Percentiles rank a stretch among this genome's conserved stretches.
phyloP scores from a whole-genome alignment of 2,797 vertebrate species.

The Spheniscus humboldti region DNA sequence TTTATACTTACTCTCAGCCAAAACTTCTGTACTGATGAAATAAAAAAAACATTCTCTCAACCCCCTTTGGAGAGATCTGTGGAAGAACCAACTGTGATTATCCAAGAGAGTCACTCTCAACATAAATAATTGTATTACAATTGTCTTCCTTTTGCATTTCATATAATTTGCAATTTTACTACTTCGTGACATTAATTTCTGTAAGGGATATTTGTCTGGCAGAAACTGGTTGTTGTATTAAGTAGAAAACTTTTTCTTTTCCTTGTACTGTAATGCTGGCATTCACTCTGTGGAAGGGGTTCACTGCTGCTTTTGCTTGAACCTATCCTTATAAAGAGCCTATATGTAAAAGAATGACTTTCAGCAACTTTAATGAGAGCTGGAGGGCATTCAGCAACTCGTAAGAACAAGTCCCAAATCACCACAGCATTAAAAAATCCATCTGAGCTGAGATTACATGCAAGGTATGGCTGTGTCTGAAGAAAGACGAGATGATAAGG shows the following conservation, averaged over 20 bases:
- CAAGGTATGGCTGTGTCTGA: background rate
- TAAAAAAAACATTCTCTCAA: background rate
- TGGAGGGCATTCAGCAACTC: constrained; percentile 36
- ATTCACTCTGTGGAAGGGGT: background rate
- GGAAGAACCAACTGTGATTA: background rate
- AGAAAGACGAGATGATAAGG: constrained; percentile 26
- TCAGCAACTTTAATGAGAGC: constrained; percentile 39
- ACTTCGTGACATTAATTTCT: background rate
- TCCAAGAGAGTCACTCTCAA: background rate
- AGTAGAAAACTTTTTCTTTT: background rate
- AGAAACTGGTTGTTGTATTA: background rate
- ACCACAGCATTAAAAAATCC: constrained; percentile 47
- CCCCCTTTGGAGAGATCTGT: background rate
- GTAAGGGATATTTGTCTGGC: background rate
- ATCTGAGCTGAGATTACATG: constrained; percentile 7
- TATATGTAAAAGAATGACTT: constrained; percentile 32
- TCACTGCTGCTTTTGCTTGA: background rate
- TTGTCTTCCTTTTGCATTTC: background rate
- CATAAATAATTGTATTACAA: background rate
- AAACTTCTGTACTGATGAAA: background rate
- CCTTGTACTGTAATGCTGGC: background rate
- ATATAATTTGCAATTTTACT: background rate
- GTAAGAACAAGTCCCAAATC: constrained; percentile 49
- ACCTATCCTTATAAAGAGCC: background rate
- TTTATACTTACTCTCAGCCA: background rate